phyloP scores from a whole-genome alignment of 2,113 vertebrate genomes.

The Odocoileus virginianus region DNA sequence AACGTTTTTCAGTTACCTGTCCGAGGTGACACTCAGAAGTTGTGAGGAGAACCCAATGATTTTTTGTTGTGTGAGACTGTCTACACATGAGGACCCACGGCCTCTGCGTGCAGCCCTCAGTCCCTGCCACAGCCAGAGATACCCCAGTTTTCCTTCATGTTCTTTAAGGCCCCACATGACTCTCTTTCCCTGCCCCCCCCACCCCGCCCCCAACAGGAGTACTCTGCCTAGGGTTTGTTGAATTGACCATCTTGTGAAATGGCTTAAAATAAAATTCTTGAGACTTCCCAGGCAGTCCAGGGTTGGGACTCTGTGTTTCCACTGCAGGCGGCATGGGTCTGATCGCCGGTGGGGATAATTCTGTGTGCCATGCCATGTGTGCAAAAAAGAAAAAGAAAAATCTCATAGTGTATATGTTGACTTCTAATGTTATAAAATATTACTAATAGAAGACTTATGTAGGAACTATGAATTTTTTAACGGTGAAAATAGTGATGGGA shows the following conservation, averaged over 20 bases:
- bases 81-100: neutral
- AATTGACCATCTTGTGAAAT: neutral
- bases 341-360: neutral
- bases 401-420: neutral
- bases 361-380: neutral
- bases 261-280: neutral
- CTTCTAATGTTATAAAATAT: neutral
- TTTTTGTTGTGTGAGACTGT: neutral
- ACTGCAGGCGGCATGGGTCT: neutral
- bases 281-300: neutral
- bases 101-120: neutral
- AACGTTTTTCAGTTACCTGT: neutral
- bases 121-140: neutral
- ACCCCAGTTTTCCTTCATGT: neutral
- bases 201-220: too few species aligned
- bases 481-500: neutral
- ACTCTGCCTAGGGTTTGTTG: neutral
- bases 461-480: neutral
- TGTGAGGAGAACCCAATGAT: neutral
- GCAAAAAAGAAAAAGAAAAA: neutral
- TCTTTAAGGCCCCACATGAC: neutral
- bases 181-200: rapidly evolving
- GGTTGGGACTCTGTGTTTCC: neutral
- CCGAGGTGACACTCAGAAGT: neutral
- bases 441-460: neutral